Evolutionary conservation across 2,797 vertebrate species (phyloP), one percentile per base, ranked within the genome.

Genomic region (Protonibea diacanthus): DNA sequence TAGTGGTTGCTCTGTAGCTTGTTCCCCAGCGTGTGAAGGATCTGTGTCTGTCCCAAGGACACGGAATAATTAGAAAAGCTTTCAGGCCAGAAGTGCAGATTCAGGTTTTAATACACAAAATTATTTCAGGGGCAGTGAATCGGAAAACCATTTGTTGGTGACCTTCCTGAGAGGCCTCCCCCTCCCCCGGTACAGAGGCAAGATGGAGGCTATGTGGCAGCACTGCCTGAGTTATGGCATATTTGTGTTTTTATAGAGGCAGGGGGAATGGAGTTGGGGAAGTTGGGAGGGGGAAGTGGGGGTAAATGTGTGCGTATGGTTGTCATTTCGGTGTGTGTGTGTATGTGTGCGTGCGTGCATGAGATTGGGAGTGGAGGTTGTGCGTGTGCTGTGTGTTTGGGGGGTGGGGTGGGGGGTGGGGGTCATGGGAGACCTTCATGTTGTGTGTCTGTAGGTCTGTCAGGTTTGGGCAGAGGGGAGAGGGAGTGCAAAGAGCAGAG

Each of bases 41-140:
- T 99, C 97, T 96, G 97, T 99, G 98, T 99, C 97, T 97, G 96
- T 98, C 97, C 97, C 98, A 99, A 99, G 98, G 97, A 98, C 98
- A 95, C 87, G 89, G 96, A 97, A 98, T 96, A 99, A 99, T 99
- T 99, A 99, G 97, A 97, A 97, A 97, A 96, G 97, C 97, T 99
- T 99, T 98, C 97, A 96, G 97, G 97, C 97, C 97, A 99, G 97
- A 99, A 99, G 98, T 99, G 98, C 98, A 98, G 98, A 99, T 99
- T 98, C 98, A 99, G 98, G 98, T 98, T 99, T 99, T 99, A 99
- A 99, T 99, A 98, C 98, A 97, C 98, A 99, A 99, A 99, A 99
- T 99, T 99, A 99, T 99, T 99, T 99, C 98, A 98, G 97, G 97
- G 97, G 98, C 97, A 99, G 97, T 99, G 97, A 99, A 99, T 99